Percentiles rank a stretch among this genome's conserved stretches.
These are phyloP conservation scores for Cyanoramphus novaezelandiae DNA, from an alignment of 2,113 vertebrate species.

Conservation along the genomic window DNA sequence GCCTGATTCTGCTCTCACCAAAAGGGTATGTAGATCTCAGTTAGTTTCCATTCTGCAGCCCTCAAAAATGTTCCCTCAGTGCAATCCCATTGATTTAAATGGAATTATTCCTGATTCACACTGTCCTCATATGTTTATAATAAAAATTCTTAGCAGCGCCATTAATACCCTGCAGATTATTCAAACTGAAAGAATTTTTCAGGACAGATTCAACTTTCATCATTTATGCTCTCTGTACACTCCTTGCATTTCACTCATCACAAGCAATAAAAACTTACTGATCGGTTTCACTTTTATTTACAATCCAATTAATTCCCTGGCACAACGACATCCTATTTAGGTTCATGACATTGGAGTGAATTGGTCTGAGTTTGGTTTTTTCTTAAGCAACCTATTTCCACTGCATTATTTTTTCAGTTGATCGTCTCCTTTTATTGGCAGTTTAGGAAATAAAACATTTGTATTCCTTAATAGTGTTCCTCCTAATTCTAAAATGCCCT, in stretches of 20 bases:
- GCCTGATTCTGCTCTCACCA: slow-evolving; percentile 1
- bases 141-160: slow-evolving; percentile 43
- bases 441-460: slow-evolving; percentile 52
- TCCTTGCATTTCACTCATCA: slow-evolving; percentile 41
- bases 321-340: not conserved
- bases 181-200: slow-evolving; percentile 38
- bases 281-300: slow-evolving; percentile 58
- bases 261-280: slow-evolving; percentile 46
- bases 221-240: slow-evolving; percentile 12
- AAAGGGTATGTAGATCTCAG: not conserved
- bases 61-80: slow-evolving; percentile 28
- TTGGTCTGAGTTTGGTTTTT: not conserved
- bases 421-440: not conserved
- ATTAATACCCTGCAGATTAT: slow-evolving; percentile 39
- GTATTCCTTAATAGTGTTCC: slow-evolving; percentile 47
- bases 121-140: slow-evolving; percentile 49
- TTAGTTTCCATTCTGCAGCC: slow-evolving; percentile 10
- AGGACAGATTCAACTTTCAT: slow-evolving; percentile 17
- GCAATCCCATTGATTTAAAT: slow-evolving; percentile 10
- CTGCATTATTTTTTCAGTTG: not conserved
- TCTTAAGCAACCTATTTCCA: not conserved
- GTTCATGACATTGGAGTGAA: slow-evolving; percentile 2
- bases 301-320: slow-evolving; percentile 48
- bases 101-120: slow-evolving; percentile 37
- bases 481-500: slow-evolving; percentile 48